phyloP scores from a whole-genome alignment of 1,140 invertebrate species.

The Cotesia typhae region DNA sequence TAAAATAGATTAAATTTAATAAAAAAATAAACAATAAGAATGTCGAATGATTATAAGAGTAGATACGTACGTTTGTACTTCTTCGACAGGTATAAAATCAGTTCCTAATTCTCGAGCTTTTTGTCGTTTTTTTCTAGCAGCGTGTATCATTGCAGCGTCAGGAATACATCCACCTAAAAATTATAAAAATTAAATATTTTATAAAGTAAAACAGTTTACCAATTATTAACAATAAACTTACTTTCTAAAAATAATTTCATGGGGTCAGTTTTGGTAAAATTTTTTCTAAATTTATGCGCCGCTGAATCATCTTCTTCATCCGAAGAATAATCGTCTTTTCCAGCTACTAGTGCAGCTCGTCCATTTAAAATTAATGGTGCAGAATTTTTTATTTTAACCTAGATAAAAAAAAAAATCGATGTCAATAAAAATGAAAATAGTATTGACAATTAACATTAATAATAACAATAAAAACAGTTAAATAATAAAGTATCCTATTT shows the following conservation, averaged over 20 bases:
- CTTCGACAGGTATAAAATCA: slow-evolving; percentile 83
- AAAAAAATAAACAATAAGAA: slow-evolving; percentile 6
- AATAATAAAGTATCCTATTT: neutral
- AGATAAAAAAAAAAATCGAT: slow-evolving; percentile 45
- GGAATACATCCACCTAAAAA: slow-evolving; percentile 85
- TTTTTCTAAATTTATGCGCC: slow-evolving; percentile 70
- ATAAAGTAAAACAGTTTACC: neutral
- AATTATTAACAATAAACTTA: slow-evolving; percentile 45
- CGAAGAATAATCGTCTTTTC: slow-evolving; percentile 78
- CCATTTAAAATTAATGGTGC: slow-evolving; percentile 77
- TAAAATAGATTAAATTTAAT: slow-evolving; percentile 9
- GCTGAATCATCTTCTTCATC: slow-evolving; percentile 70
- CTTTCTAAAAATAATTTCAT: slow-evolving; percentile 79
- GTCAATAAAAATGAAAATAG: slow-evolving; percentile 45
- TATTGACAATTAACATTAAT: slow-evolving; percentile 28
- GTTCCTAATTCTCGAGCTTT: slow-evolving; percentile 80
- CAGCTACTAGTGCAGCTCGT: slow-evolving; percentile 79
- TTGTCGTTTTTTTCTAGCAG: slow-evolving; percentile 90
- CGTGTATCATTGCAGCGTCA: slow-evolving; percentile 95
- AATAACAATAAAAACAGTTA: neutral
- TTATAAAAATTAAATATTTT: slow-evolving; percentile 35
- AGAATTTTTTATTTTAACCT: slow-evolving; percentile 70
- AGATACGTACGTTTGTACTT: slow-evolving; percentile 59
- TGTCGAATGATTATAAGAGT: neutral
- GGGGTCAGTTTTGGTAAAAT: slow-evolving; percentile 68